Percentiles rank a stretch among this genome's conserved stretches.
These are phyloP conservation scores for Gnatocerus cornutus DNA, from an alignment of 2,888 invertebrate genomes.

Conservation along the genomic window DNA sequence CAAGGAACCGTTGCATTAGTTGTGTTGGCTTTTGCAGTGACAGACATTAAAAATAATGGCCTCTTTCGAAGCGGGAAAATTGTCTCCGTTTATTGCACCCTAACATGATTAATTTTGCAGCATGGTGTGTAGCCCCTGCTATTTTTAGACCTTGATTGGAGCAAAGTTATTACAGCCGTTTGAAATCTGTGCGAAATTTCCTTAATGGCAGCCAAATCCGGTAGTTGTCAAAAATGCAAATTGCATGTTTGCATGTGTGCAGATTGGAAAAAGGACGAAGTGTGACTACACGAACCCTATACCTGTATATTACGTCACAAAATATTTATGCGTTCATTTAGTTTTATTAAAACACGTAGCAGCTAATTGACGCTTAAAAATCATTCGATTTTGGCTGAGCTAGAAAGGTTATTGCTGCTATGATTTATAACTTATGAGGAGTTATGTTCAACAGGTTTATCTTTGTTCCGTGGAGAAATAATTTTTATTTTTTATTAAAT, in stretches of 20 bases:
- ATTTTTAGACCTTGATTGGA: slow-evolving; percentile 9
- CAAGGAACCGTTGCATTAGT: background rate
- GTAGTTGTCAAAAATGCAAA: slow-evolving; percentile 22
- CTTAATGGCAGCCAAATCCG: slow-evolving; percentile 11
- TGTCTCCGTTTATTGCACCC: slow-evolving; percentile 14
- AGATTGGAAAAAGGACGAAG: slow-evolving; percentile 17
- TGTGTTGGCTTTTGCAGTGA: background rate
- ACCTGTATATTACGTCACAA: too few relatives aligned
- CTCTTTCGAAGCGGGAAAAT: background rate
- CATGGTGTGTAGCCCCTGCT: slow-evolving; percentile 1
- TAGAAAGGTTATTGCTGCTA: too few relatives aligned
- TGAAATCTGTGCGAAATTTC: slow-evolving; percentile 22
- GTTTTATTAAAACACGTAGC: too few relatives aligned
- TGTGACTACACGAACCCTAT: background rate
- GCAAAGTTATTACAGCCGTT: slow-evolving; percentile 10
- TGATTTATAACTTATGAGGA: too few relatives aligned
- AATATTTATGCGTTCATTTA: too few relatives aligned
- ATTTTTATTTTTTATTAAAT: too few relatives aligned
- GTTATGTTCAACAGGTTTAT: too few relatives aligned
- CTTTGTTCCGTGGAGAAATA: too few relatives aligned
- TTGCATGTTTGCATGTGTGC: slow-evolving; percentile 21
- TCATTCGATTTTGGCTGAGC: too few relatives aligned
- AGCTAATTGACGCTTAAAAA: too few relatives aligned
- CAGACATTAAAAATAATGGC: slow-evolving; percentile 9
- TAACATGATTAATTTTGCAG: slow-evolving; percentile 8